Percentiles rank a stretch among this genome's conserved stretches.
These are phyloP conservation scores for Apostichopus parvimensis DNA, from an alignment of 35 echinoderm and acorn worm genomes.

Conservation along the genomic window DNA sequence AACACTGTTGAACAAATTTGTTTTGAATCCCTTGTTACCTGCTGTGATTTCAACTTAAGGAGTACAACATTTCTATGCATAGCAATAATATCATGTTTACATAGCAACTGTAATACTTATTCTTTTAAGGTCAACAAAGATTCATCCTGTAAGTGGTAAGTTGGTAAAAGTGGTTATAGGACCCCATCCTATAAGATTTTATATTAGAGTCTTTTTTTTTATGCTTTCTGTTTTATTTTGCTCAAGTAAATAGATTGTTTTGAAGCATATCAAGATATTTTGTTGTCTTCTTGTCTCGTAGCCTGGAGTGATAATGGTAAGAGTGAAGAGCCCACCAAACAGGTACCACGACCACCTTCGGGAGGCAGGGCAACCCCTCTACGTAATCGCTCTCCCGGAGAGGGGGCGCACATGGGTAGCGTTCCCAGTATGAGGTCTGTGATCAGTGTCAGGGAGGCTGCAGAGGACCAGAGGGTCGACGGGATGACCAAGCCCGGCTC, in stretches of 20 bases:
- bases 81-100: too few species aligned
- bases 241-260: too few species aligned
- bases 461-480: slow-evolving; percentile 63
- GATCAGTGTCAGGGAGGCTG: slow-evolving; percentile 86
- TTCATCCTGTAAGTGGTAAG: too few species aligned
- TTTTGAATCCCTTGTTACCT: background rate
- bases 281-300: background rate
- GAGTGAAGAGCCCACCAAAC: background rate
- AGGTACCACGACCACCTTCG: background rate
- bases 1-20: background rate
- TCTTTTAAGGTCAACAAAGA: too few species aligned
- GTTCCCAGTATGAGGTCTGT: slow-evolving; percentile 82
- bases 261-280: too few species aligned
- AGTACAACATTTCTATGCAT: too few species aligned
- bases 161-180: too few species aligned
- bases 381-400: slow-evolving; percentile 68
- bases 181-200: too few species aligned
- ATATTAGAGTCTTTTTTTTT: too few species aligned
- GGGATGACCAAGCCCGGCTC: slow-evolving; percentile 15
- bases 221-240: too few species aligned
- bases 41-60: background rate
- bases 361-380: background rate
- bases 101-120: too few species aligned
- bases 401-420: slow-evolving; percentile 63
- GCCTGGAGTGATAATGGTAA: slow-evolving; percentile 79